These are phyloP conservation scores for Theropithecus gelada DNA, from an alignment of 2,113 vertebrate species.

Conservation along the genomic window DNA sequence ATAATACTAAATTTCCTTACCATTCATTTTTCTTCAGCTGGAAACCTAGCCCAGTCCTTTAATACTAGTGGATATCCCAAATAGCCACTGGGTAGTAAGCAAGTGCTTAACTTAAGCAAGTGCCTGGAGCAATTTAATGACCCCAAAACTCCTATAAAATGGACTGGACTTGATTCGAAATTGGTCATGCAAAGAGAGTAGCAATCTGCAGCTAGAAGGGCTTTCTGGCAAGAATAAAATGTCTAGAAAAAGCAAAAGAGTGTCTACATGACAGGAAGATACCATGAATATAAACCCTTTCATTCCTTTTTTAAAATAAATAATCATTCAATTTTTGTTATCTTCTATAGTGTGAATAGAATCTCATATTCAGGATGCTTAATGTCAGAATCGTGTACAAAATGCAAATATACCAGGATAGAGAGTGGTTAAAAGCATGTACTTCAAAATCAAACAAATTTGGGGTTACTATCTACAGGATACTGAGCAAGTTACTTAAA, in stretches of 20 bases:
- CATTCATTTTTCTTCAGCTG: conserved; percentile 42
- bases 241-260: background rate
- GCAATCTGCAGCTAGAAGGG: background rate
- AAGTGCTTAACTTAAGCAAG: background rate
- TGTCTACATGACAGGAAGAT: background rate
- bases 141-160: background rate
- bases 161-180: background rate
- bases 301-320: background rate
- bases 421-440: background rate
- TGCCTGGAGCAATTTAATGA: background rate
- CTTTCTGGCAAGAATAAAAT: conserved; percentile 6
- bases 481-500: conserved; percentile 51
- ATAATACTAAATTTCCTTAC: conserved; percentile 31
- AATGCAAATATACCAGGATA: background rate
- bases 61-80: background rate
- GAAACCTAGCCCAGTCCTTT: background rate
- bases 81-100: background rate
- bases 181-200: background rate
- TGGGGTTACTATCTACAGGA: background rate
- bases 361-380: background rate
- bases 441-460: background rate
- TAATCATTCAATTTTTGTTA: background rate
- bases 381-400: background rate
- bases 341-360: background rate
- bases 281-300: background rate